Conservation (phyloP, 1,140 invertebrate genomes). For the Asobara japonica region DNA sequence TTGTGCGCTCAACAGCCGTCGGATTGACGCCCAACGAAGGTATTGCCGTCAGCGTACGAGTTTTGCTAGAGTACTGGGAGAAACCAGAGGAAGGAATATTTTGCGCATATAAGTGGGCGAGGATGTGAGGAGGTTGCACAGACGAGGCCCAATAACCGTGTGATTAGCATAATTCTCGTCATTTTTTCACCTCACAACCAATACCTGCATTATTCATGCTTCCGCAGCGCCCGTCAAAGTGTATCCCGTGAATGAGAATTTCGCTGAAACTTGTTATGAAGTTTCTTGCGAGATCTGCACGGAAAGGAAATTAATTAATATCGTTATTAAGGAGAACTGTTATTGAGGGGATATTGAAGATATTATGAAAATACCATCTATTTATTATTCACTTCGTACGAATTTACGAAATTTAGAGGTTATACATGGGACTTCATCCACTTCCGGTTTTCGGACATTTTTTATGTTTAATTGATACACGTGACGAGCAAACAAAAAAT, state of each 20-base stretch:
- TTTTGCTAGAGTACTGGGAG: not conserved
- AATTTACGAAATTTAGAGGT: no score
- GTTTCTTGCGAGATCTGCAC: not conserved
- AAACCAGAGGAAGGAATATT: not conserved
- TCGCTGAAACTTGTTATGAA: not conserved
- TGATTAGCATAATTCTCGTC: conserved; percentile 27
- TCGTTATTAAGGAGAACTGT: not conserved
- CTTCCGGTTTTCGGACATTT: no score
- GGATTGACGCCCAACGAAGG: not conserved
- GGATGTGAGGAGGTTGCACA: not conserved
- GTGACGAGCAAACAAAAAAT: no score
- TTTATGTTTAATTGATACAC: no score
- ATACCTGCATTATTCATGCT: conserved; percentile 24
- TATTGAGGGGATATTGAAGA: no score
- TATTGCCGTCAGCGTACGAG: conserved; percentile 17
- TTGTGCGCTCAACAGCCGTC: not conserved
- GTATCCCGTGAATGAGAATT: not conserved
- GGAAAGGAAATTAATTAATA: not conserved
- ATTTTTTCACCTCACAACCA: conserved; percentile 6
- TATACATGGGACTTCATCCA: no score
- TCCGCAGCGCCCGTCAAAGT: not conserved
- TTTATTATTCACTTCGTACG: no score
- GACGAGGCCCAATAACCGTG: conserved; percentile 26
- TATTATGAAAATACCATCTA: no score
- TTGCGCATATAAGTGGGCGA: not conserved